Base-by-base conservation (phyloP, 2,113 vertebrate species). In the Passerina amoena region DNA sequence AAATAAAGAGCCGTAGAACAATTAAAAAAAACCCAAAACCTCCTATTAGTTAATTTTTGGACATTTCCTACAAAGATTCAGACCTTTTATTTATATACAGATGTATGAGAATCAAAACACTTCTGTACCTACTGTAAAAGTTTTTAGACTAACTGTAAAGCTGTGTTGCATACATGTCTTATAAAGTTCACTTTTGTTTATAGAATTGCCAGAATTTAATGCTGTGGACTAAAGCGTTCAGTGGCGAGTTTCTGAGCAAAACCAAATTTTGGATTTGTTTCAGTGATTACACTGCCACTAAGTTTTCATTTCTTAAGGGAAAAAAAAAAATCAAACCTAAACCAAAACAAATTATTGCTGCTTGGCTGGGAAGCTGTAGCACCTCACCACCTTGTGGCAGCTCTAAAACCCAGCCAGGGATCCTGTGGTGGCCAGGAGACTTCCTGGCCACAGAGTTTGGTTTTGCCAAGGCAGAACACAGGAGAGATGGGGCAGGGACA, bases 311-410 rank as follows among this genome's bases (percentile, higher is more conserved):
- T 11, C 14, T 59, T 50, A 25, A 65, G 10, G 6, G 44, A 73
- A 35, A n/a, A 35, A n/a, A 35, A 45, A 31, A 25, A 50, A 16
- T 31, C 48, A 48, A 31, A 35, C 17, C 30, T 61, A 31, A 63
- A 24, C 45, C 24, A 42, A 21, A 70, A 42, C 9, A 63, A 59
- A 22, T 47, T 35, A 21, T 6, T 77, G 23, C 42, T 30, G 30
- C 42, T 77, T 81, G 20, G 2, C 9, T 92, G 68, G 69, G 76
- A 83, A 88, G 23, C 50, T 86, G 40, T 57, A 65, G 28, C 42
- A 86, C 47, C 68, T 86, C 64, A 80, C 54, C 71, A 86, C 59
- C 72, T 94, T 86, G 84, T 83, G 50, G 54, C 72, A 91, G 72
- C 76, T 88, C 35, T 65, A 12, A 80, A 86, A 37, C 5, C 35